Percentiles rank a stretch among this genome's conserved stretches.
Conservation (phyloP, 2,797 vertebrate species). For the Coreius guichenoti region DNA sequence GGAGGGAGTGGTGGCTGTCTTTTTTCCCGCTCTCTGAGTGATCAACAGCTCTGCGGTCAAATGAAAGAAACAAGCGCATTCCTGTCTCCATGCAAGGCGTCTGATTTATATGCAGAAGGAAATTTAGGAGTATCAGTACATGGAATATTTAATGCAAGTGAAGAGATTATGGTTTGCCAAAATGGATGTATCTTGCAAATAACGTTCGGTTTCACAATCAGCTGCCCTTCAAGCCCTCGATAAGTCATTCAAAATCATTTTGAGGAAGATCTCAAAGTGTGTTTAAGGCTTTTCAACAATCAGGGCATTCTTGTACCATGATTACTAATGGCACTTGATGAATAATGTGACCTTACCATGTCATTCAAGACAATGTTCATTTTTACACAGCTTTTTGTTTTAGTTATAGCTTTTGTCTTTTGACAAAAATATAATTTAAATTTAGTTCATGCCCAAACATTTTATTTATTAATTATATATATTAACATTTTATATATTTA, state of each 20-base stretch:
- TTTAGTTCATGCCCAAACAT: neutral
- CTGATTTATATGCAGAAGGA: constrained; percentile 70
- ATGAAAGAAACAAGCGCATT: constrained; percentile 69
- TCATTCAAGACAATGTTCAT: neutral
- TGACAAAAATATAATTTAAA: neutral
- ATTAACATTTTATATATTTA: too few relatives aligned
- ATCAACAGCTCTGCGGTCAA: constrained; percentile 70
- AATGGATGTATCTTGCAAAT: neutral
- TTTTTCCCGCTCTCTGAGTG: constrained; percentile 63
- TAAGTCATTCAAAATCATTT: constrained; percentile 2
- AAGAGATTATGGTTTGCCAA: constrained; percentile 13
- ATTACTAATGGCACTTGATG: constrained; percentile 7
- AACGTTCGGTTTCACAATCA: neutral
- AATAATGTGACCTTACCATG: neutral
- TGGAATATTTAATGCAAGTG: constrained; percentile 53
- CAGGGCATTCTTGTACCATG: neutral
- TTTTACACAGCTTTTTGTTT: neutral
- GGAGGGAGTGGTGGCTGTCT: constrained; percentile 67
- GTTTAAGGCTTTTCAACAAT: neutral
- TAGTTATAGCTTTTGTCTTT: neutral
- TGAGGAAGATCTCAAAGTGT: neutral
- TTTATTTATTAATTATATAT: too few relatives aligned
- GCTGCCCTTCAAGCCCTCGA: neutral
- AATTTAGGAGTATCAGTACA: constrained; percentile 61
- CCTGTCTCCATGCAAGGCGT: constrained; percentile 69